Percentiles rank a stretch among this genome's conserved stretches.
Evolutionary conservation across 2,113 vertebrate species (phyloP).

Genomic region (Pimephales promelas): DNA sequence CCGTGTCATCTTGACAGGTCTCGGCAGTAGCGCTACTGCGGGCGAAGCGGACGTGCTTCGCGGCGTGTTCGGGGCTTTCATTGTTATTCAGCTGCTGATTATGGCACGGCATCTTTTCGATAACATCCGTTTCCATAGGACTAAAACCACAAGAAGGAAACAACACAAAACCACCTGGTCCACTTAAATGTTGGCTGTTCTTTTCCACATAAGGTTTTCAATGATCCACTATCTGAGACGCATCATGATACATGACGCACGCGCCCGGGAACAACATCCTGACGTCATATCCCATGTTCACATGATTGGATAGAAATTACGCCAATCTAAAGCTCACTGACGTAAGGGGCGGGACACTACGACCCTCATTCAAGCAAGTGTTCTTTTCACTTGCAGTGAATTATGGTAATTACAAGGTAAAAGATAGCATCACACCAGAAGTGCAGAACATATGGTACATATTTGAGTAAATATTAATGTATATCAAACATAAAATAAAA

Average conservation of each 20-base stretch:
- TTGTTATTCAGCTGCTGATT: conserved; percentile 65
- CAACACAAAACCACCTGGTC: background rate
- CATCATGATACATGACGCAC: background rate
- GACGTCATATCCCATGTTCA: background rate
- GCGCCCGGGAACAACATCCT: conserved; percentile 35
- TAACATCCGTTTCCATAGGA: conserved; percentile 55
- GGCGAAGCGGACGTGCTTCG: conserved; percentile 69
- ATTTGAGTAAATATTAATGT: background rate
- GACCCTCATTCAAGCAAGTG: background rate
- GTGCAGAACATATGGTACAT: background rate
- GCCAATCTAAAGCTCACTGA: background rate
- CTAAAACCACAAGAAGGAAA: background rate
- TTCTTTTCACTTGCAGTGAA: too few relatives aligned
- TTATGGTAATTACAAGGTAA: background rate
- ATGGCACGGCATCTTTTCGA: conserved; percentile 72
- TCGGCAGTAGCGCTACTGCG: conserved; percentile 41
- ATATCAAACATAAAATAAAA: background rate
- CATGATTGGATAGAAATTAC: conserved; percentile 3
- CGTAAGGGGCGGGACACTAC: background rate
- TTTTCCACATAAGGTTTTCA: background rate
- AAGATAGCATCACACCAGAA: background rate
- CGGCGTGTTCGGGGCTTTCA: conserved; percentile 52
- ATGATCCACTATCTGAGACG: background rate
- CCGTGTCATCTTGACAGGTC: conserved; percentile 44
- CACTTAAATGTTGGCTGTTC: background rate